Evolutionary conservation across 2,797 vertebrate genomes (phyloP), one percentile per base, ranked within the genome.

Genomic region (Xenops minutus): DNA sequence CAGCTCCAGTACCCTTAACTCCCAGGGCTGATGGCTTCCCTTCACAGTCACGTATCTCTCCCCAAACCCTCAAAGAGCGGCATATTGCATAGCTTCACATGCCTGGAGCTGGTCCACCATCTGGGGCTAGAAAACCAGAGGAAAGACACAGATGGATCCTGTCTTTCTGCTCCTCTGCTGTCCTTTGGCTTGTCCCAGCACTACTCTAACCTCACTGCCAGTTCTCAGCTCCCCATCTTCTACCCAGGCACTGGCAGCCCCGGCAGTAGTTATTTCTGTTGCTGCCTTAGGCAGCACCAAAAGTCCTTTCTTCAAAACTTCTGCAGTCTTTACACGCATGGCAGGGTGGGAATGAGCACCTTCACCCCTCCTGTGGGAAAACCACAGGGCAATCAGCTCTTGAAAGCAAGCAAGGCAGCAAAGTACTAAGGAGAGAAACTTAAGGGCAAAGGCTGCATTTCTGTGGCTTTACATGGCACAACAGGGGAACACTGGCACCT

Each of bases 41-140:
- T 55, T 59, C 48, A n/a, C 18, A 44, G 26, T 52, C 11, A 32
- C 7, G 1, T 39, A 7, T 34, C 34, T 62, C 59, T 48, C 14
- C 7, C 10, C 0, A 3, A 10, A 6, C 9, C 36, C 39, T 69
- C 11, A 26, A 89, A 48, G n/a, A 46, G 19, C 0, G 1, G 6
- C 7, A 27, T 43, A 21, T 52, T 49, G 12, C n/a, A n/a, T 7
- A 29, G 43, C 14, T n/a, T 17, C 2, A 1, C 5, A 6, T 18
- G 26, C 37, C 54, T 68, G 55, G 21, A 83, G 43, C 11, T 51
- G 36, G 5, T 51, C 37, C n/a, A 51, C 36, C 6, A 7, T 16
- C 23, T 63, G 36, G 14, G 44, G 3, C 17, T 52, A 48, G 44
- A 44, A 74, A 74, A 63, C 5, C 1, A 9, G 17, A 39, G 30